phyloP scores from a whole-genome alignment of 2,797 vertebrate species.

The Trichosurus vulpecula region DNA sequence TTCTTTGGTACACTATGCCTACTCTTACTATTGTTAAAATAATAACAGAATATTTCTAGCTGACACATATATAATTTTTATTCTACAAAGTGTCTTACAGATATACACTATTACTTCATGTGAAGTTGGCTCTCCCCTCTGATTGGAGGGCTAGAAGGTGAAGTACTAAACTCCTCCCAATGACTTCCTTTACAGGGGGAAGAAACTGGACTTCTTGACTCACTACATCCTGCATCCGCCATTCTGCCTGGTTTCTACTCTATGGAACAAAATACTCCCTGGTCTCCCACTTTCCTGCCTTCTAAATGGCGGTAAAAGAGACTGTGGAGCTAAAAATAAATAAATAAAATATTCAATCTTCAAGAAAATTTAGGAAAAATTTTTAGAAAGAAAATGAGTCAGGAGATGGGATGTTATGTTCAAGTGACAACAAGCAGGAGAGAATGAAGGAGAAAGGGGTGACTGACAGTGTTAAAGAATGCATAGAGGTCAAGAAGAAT shows the following conservation, averaged over 20 bases:
- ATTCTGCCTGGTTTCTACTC: no score
- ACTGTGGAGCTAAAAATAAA: neutral
- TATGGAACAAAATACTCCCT: no score
- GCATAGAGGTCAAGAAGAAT: neutral
- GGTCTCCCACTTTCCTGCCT: neutral
- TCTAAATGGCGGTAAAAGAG: neutral
- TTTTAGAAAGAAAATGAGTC: neutral
- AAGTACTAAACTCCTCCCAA: no score
- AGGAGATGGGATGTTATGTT: neutral
- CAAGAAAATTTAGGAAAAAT: neutral
- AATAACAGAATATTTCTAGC: no score
- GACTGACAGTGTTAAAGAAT: neutral
- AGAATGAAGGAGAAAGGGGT: neutral
- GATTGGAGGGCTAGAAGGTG: no score
- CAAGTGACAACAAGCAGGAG: neutral
- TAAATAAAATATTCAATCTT: neutral
- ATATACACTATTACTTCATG: no score
- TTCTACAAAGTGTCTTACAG: no score
- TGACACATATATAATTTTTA: no score
- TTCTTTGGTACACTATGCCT: neutral
- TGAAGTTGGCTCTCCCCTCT: no score
- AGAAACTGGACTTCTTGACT: no score
- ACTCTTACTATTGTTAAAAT: neutral
- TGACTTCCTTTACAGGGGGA: no score
- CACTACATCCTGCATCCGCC: no score